These are phyloP conservation scores for Dromococcyx pavoninus DNA, from an alignment of 2,797 vertebrate genomes.

Conservation along the genomic window DNA sequence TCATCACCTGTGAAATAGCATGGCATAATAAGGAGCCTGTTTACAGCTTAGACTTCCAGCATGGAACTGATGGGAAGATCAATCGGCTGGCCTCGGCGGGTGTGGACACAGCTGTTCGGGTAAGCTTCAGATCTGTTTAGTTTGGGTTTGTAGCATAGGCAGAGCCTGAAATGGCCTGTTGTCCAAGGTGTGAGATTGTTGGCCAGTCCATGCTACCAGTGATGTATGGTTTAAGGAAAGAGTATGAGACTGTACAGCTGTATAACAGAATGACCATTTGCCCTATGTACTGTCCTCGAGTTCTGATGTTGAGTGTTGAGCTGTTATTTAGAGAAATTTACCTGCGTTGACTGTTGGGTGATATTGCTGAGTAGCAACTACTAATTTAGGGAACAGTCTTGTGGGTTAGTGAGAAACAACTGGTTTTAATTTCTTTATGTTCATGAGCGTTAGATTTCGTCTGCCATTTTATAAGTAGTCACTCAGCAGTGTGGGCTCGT, in stretches of 20 bases:
- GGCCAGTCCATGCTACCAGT: accelerated
- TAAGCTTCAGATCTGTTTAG: constrained; percentile 48
- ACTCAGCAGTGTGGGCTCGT: neutral
- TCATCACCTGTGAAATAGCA: constrained; percentile 95
- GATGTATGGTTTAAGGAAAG: neutral
- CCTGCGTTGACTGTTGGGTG: neutral
- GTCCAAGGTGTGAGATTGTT: accelerated
- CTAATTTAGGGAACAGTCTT: neutral
- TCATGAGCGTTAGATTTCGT: neutral
- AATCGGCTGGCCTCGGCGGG: constrained; percentile 92
- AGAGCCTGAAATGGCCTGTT: neutral
- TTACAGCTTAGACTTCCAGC: constrained; percentile 96
- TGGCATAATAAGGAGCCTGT: constrained; percentile 99
- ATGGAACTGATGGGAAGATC: constrained; percentile 78
- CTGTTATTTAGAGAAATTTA: neutral
- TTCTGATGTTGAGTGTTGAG: neutral
- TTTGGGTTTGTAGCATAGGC: accelerated
- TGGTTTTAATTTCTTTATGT: neutral
- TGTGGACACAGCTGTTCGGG: constrained; percentile 91
- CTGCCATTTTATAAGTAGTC: neutral
- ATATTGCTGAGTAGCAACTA: neutral
- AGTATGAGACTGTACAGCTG: no score
- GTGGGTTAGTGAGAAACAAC: neutral
- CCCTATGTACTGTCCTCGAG: no score
- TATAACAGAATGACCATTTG: neutral